These are phyloP conservation scores for Antennarius striatus DNA, from an alignment of 2,113 vertebrate species.

Conservation along the genomic window DNA sequence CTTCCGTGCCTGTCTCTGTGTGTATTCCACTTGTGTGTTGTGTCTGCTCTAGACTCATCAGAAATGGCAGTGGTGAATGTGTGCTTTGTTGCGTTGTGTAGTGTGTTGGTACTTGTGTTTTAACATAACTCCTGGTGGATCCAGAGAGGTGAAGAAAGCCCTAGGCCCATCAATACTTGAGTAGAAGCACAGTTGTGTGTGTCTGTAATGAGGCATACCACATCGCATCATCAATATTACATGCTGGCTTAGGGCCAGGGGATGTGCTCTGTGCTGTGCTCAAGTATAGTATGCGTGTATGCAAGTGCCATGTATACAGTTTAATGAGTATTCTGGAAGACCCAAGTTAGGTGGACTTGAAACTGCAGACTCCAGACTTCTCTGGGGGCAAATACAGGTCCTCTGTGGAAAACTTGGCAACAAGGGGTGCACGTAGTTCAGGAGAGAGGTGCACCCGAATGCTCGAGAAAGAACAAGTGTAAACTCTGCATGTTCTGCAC, in stretches of 20 bases:
- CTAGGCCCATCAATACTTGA: constrained; percentile 81
- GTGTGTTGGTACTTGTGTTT: constrained; percentile 41
- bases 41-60: constrained; percentile 5
- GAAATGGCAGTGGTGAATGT: constrained; percentile 18
- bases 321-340: constrained; percentile 43
- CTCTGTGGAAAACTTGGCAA: too few relatives aligned
- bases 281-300: constrained; percentile 44
- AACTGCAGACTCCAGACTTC: background rate
- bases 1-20: constrained; percentile 17
- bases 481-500: background rate
- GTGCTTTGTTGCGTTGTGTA: constrained; percentile 45
- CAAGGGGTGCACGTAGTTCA: too few relatives aligned
- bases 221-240: constrained; percentile 80
- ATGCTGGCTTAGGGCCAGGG: constrained; percentile 65
- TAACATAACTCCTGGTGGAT: constrained; percentile 61
- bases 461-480: background rate
- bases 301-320: constrained; percentile 44
- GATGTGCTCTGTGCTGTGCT: constrained; percentile 52
- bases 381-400: too few relatives aligned
- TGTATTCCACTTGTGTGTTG: constrained; percentile 2
- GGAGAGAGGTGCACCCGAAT: too few relatives aligned
- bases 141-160: constrained; percentile 63
- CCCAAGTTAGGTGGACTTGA: constrained; percentile 8
- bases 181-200: constrained; percentile 68
- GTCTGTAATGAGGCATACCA: constrained; percentile 78